Conservation (phyloP, 2,113 vertebrate species). For the Forbesichthys agassizii region DNA sequence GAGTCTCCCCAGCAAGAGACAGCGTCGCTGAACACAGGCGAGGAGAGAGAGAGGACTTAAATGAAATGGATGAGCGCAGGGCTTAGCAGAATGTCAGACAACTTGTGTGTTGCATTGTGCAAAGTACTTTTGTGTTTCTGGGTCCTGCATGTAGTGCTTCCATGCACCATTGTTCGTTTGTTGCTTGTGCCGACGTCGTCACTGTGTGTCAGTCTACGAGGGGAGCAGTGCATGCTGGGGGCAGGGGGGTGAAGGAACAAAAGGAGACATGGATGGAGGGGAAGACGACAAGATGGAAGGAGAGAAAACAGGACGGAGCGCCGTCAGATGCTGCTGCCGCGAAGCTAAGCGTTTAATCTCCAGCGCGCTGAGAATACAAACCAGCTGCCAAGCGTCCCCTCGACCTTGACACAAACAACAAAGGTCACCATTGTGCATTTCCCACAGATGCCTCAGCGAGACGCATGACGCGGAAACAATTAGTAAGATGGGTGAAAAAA, state of each 20-base stretch:
- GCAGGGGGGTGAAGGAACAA: background rate
- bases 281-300: slow-evolving; percentile 1
- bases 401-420: slow-evolving; percentile 69
- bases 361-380: slow-evolving; percentile 70
- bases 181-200: slow-evolving; percentile 20
- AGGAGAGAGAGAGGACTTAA: slow-evolving; percentile 37
- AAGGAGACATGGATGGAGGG: background rate
- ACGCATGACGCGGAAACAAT: slow-evolving; percentile 61
- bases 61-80: slow-evolving; percentile 17
- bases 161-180: no score
- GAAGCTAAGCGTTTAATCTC: slow-evolving; percentile 77
- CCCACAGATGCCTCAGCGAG: slow-evolving; percentile 53
- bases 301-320: slow-evolving; percentile 31
- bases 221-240: slow-evolving; percentile 21
- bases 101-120: slow-evolving; percentile 30
- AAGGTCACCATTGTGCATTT: slow-evolving; percentile 59
- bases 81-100: slow-evolving; percentile 59
- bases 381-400: slow-evolving; percentile 69
- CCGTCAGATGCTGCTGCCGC: slow-evolving; percentile 52
- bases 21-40: slow-evolving; percentile 45
- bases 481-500: slow-evolving; percentile 63
- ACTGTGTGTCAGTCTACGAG: slow-evolving; percentile 34
- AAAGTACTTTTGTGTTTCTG: slow-evolving; percentile 35
- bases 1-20: slow-evolving; percentile 62
- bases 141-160: slow-evolving; percentile 5